Percentiles rank a stretch among this genome's conserved stretches.
Conservation (phyloP, 2,797 vertebrate species). For the Leontocebus nigricollis region DNA sequence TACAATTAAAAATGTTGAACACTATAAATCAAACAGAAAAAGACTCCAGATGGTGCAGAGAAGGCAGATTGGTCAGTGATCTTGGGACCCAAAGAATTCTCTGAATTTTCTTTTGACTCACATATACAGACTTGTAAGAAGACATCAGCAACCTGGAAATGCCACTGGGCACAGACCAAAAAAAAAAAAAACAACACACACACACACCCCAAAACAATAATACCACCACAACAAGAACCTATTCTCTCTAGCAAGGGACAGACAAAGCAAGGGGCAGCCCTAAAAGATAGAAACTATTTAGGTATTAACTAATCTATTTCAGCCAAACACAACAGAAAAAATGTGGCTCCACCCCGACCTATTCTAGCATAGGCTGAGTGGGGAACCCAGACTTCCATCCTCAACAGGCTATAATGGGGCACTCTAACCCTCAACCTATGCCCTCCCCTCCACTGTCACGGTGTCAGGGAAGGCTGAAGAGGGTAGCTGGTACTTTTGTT, state of each 20-base stretch:
- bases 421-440: not conserved
- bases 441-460: too few relatives aligned
- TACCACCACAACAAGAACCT: not conserved
- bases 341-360: not conserved
- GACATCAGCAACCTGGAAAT: not conserved
- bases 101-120: not conserved
- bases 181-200: not conserved
- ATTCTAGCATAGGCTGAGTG: not conserved
- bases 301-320: not conserved
- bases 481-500: not conserved
- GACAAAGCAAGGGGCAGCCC: not conserved
- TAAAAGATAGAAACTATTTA: not conserved
- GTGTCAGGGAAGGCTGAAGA: not conserved
- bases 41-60: not conserved
- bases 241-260: not conserved
- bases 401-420: not conserved
- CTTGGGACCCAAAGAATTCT: not conserved
- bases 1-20: not conserved
- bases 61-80: not conserved
- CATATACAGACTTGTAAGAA: not conserved
- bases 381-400: not conserved
- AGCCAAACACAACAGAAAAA: not conserved
- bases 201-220: not conserved
- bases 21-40: not conserved
- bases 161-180: not conserved